phyloP scores from a whole-genome alignment of 2,113 vertebrate species.

The Microtus pennsylvanicus region DNA sequence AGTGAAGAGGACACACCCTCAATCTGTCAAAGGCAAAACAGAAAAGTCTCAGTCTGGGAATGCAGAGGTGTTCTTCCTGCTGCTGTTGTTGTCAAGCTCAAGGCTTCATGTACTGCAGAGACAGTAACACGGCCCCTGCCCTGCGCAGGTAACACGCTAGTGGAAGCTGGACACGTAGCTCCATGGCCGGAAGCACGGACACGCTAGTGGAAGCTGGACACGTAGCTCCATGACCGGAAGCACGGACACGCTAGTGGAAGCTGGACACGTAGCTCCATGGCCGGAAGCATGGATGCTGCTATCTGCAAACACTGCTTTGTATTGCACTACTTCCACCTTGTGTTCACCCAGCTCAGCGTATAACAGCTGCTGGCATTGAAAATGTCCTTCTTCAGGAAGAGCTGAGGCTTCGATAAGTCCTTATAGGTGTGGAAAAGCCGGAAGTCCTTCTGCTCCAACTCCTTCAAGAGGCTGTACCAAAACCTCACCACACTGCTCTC shows the following conservation, averaged over 20 bases:
- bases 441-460: constrained; percentile 93
- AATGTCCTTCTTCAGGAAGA: constrained; percentile 93
- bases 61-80: background rate
- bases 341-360: constrained; percentile 95
- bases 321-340: constrained; percentile 87
- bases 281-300: accelerated
- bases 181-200: accelerated
- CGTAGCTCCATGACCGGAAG: background rate
- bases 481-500: constrained; percentile 94
- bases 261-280: background rate
- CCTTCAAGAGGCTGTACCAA: constrained; percentile 97
- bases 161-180: background rate
- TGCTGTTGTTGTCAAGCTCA: background rate
- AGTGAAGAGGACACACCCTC: background rate
- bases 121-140: background rate
- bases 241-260: background rate
- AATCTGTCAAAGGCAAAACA: background rate
- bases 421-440: constrained; percentile 93
- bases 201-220: background rate
- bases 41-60: background rate
- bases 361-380: constrained; percentile 96
- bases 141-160: background rate
- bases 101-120: background rate
- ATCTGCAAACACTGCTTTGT: background rate
- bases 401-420: constrained; percentile 90